Percentiles rank a stretch among this genome's conserved stretches.
These are phyloP conservation scores for Frankliniella intonsa DNA, from an alignment of 2,888 invertebrate genomes.

Conservation along the genomic window DNA sequence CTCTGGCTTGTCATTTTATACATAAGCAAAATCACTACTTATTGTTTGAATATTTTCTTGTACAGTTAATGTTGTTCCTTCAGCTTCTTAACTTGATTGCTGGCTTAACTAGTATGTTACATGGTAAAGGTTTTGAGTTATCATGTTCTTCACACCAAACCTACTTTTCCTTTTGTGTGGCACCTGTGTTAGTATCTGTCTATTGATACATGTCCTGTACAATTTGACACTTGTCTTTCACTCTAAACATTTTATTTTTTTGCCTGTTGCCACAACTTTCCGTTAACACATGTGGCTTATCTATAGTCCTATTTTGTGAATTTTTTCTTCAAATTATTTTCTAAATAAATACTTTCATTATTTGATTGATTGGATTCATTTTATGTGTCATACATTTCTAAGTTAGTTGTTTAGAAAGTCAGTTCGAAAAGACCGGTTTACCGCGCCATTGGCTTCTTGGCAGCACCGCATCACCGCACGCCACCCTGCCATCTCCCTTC, in stretches of 20 bases:
- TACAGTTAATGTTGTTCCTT: background rate
- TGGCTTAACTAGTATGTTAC: background rate
- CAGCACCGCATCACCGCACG: too few species aligned
- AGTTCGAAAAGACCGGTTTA: too few species aligned
- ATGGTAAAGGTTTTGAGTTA: background rate
- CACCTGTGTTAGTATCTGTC: background rate
- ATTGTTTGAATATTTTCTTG: background rate
- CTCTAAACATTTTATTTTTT: background rate
- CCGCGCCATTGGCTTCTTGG: too few species aligned
- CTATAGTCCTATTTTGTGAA: background rate
- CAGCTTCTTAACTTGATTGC: background rate
- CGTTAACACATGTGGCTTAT: background rate
- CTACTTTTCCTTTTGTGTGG: background rate
- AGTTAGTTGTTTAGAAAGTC: too few species aligned
- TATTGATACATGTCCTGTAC: background rate
- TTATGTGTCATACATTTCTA: too few species aligned
- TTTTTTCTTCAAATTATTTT: slow-evolving; percentile 7
- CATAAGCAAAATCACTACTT: background rate
- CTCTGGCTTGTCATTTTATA: background rate
- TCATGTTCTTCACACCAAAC: background rate
- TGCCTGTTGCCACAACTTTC: background rate
- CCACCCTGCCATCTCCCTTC: too few species aligned
- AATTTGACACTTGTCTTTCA: background rate
- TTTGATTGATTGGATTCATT: background rate
- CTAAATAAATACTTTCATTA: background rate